phyloP scores from a whole-genome alignment of 2,797 vertebrate species.

The Lagorchestes hirsutus region DNA sequence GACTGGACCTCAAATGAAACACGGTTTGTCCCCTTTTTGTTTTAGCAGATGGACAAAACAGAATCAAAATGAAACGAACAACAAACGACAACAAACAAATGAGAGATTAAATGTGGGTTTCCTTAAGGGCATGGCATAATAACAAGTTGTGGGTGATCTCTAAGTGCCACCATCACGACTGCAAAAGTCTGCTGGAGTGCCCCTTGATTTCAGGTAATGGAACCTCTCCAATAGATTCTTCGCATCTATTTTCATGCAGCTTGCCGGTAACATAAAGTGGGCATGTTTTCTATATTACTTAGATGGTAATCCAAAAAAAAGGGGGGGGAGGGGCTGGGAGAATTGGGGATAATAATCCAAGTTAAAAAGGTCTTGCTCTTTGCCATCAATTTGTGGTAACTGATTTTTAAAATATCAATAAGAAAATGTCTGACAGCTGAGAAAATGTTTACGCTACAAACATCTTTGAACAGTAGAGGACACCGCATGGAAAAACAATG shows the following conservation, averaged over 20 bases:
- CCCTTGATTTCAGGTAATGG: conserved; percentile 73
- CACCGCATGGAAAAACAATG: conserved; percentile 84
- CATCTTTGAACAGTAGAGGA: conserved; percentile 84
- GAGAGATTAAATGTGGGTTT: conserved; percentile 83
- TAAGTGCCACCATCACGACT: conserved; percentile 81
- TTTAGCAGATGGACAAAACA: conserved; percentile 83
- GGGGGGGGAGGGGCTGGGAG: conserved; percentile 42
- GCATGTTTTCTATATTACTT: conserved; percentile 74
- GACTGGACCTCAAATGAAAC: conserved; percentile 80
- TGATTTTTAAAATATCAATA: conserved; percentile 82
- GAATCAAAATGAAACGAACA: conserved; percentile 68
- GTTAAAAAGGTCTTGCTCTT: conserved; percentile 79
- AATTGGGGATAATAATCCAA: conserved; percentile 71
- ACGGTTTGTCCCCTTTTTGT: conserved; percentile 79
- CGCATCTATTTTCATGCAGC: conserved; percentile 78
- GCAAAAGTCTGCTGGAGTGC: conserved; percentile 82
- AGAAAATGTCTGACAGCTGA: conserved; percentile 85
- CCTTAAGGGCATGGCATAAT: conserved; percentile 78
- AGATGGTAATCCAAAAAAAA: conserved; percentile 74
- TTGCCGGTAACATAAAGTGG: conserved; percentile 77
- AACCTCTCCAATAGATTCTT: conserved; percentile 80
- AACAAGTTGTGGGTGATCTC: conserved; percentile 77
- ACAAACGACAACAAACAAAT: conserved; percentile 80
- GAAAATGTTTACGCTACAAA: conserved; percentile 87
- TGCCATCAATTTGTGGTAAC: conserved; percentile 77